A percentile compares a stretch with the other conserved stretches of the same genome.
Evolutionary conservation across 2,888 invertebrate species (phyloP).

Genomic region (Sympetrum striolatum): DNA sequence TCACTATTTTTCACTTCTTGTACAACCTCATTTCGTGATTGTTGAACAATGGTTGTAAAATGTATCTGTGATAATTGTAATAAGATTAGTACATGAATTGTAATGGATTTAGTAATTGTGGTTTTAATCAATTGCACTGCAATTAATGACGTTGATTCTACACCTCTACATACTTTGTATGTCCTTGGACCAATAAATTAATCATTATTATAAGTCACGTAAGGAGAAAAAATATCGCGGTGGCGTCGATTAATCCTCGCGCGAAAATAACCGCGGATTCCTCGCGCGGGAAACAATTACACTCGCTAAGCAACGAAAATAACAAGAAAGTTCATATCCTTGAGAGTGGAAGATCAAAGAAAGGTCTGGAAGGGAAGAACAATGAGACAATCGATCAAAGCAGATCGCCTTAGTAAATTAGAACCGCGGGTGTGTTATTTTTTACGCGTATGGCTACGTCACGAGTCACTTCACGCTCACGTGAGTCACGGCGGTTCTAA

Average conservation of each 20-base stretch:
- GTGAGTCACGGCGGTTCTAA: not conserved
- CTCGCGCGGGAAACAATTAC: not conserved
- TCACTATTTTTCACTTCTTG: no score
- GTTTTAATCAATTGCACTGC: no score
- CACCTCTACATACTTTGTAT: no score
- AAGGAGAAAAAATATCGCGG: no score
- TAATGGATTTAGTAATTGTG: no score
- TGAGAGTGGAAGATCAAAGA: not conserved
- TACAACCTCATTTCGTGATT: no score
- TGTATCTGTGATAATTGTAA: no score
- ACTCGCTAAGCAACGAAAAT: not conserved
- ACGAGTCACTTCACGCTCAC: not conserved
- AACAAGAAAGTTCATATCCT: not conserved
- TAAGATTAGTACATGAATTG: no score
- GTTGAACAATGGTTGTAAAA: no score
- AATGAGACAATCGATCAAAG: not conserved
- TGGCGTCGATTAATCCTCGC: not conserved
- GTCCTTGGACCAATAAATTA: no score
- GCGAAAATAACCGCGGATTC: not conserved
- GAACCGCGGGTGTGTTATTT: not conserved
- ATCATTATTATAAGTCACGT: no score
- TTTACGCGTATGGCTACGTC: not conserved
- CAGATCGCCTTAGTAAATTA: slow-evolving; percentile 13
- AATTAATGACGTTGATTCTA: no score
- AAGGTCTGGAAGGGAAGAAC: not conserved